These are phyloP conservation scores for Neosilurus mollespiculum DNA, from an alignment of 2,797 vertebrate genomes.

Conservation along the genomic window DNA sequence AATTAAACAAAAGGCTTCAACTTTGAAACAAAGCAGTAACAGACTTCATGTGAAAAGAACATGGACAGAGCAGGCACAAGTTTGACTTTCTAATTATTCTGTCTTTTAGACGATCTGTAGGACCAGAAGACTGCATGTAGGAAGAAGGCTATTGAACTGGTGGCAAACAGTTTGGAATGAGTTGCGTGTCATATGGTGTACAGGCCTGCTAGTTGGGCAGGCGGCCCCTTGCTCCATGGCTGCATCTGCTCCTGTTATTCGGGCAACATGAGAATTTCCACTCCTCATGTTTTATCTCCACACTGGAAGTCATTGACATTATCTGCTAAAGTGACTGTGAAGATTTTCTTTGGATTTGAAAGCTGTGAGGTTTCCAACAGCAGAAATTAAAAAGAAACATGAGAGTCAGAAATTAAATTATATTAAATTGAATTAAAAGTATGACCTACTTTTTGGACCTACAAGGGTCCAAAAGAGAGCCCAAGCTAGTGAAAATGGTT, in stretches of 20 bases:
- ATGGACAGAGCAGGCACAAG: not conserved
- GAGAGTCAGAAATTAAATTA: not conserved
- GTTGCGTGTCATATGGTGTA: constrained; percentile 2
- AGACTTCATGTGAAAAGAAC: not conserved
- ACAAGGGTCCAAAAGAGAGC: not conserved
- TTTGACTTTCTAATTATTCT: not conserved
- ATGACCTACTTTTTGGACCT: too few species aligned
- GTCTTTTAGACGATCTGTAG: not conserved
- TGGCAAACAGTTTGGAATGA: not conserved
- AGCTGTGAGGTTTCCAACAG: not conserved
- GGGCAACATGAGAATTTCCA: not conserved
- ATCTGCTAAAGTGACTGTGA: constrained; percentile 5
- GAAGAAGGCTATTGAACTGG: not conserved
- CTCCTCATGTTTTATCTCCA: constrained; percentile 14
- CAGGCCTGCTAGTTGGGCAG: constrained; percentile 10
- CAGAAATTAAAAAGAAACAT: not conserved
- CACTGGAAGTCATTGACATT: constrained; percentile 7
- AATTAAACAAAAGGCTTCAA: not conserved
- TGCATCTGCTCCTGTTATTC: constrained; percentile 12
- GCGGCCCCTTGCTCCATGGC: not conserved
- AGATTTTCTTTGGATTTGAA: not conserved
- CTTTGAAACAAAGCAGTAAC: not conserved
- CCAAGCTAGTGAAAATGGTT: not conserved
- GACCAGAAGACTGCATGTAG: not conserved
- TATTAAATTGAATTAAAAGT: not conserved